Conservation (phyloP, 2,888 invertebrate genomes). For the Sminthurides aquaticus region DNA sequence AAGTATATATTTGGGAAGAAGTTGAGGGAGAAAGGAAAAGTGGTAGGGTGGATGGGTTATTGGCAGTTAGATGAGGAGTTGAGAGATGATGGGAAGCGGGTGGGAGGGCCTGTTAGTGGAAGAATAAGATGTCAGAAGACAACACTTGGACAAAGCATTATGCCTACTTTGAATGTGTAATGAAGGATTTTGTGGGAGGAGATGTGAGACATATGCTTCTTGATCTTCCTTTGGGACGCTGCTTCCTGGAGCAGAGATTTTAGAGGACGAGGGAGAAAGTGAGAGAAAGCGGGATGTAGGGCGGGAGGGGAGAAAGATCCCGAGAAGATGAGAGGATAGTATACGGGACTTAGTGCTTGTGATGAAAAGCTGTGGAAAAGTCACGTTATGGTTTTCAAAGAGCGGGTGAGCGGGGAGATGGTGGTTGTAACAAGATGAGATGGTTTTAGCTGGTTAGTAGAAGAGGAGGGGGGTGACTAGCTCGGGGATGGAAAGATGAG, state of each 20-base stretch:
- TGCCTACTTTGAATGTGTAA: constrained; percentile 5
- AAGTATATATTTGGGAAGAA: background rate
- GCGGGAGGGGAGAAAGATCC: too few relatives aligned
- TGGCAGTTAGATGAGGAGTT: background rate
- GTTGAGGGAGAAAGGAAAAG: background rate
- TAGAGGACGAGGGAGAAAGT: background rate
- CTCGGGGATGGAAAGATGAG: background rate
- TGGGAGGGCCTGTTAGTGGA: background rate
- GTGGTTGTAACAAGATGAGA: background rate
- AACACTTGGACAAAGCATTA: constrained; percentile 5
- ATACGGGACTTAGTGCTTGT: too few relatives aligned
- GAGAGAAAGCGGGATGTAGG: constrained; percentile 1
- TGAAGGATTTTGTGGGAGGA: constrained; percentile 3
- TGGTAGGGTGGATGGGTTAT: background rate
- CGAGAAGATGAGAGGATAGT: background rate
- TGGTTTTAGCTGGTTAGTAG: background rate
- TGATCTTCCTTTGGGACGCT: too few relatives aligned
- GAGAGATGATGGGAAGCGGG: background rate
- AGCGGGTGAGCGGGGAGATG: background rate
- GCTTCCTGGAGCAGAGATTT: background rate
- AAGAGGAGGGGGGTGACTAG: background rate
- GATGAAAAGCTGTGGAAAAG: background rate
- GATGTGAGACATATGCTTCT: too few relatives aligned
- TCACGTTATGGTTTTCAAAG: background rate
- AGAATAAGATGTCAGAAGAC: constrained; percentile 6